Evolutionary conservation across 2,113 vertebrate species (phyloP), one percentile per base, ranked within the genome.

Genomic region (Mohoua ochrocephala): DNA sequence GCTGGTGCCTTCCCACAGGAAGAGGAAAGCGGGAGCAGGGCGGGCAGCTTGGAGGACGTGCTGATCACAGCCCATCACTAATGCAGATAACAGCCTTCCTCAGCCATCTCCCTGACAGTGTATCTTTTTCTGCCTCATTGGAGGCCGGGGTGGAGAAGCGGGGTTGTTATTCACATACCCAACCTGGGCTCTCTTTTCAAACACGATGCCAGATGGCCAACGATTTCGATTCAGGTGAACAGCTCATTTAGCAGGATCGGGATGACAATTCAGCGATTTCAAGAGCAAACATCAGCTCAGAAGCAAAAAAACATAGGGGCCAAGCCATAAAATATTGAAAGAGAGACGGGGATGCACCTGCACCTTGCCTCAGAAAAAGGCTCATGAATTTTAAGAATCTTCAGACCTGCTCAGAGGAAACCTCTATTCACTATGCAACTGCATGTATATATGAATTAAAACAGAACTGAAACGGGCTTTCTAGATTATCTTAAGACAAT

Each of bases 61-160:
- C 76, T 71, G 69, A 95, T 94, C 96, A 92, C 77, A 95, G 84
- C 77, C 53, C 64, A 31, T 52, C 89, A 53, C 81, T 92, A 79
- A 93, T 53, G 74, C 70, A 91, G 78, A 87, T 22, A 94, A 92
- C 76, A 96, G 67, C 89, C 79, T 91, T 89, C 67, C 87, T 78
- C 97, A 87, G 64, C n/a, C 88, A 41, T 91, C 84, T 87, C 50
- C 68, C 87, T 81, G 89, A 52, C 63, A 35, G 31, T 31, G 95
- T 77, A 89, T 73, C 74, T 57, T 96, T 95, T 95, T 91, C 95
- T 97, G 95, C 96, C 85, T 97, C 95, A 79, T 17, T 95, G 91
- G 63, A 85, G 49, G 31, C 59, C 0, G 0, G 61, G 77, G 27
- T 0, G 8, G 61, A 59, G 82, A 75, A 77, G 42, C 0, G 0